Evolutionary conservation across 2,888 invertebrate genomes (phyloP).

Genomic region (Pomacea canaliculata): DNA sequence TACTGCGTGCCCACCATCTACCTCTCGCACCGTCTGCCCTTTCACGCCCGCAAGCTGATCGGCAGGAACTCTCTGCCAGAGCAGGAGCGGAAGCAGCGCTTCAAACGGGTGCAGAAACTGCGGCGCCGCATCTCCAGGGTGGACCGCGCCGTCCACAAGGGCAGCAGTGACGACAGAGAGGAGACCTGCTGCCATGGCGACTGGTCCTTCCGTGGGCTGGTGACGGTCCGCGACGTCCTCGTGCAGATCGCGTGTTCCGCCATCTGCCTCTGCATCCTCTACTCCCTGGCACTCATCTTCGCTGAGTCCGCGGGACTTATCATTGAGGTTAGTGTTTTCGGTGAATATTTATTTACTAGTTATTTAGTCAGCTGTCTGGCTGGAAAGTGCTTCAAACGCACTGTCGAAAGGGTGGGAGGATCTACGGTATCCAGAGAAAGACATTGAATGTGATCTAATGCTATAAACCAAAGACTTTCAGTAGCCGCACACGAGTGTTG

Average conservation of each 20-base stretch:
- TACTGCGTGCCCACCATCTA: conserved; percentile 65
- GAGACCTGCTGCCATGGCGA: conserved; percentile 42
- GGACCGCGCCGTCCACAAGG: conserved; percentile 46
- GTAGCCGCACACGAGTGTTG: neutral
- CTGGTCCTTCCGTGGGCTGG: conserved; percentile 23
- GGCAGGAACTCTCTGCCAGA: conserved; percentile 37
- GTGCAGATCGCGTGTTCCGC: conserved; percentile 45
- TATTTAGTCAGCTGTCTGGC: neutral
- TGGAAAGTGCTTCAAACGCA: neutral
- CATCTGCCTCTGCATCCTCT: conserved; percentile 53
- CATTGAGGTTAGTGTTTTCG: conserved; percentile 50
- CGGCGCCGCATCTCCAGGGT: conserved; percentile 42
- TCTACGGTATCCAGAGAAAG: too few species aligned
- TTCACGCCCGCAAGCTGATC: conserved; percentile 53
- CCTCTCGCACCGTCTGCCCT: conserved; percentile 59
- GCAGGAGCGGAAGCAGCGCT: conserved; percentile 40
- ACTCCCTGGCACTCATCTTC: conserved; percentile 56
- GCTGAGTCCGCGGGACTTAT: conserved; percentile 62
- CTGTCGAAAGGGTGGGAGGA: neutral
- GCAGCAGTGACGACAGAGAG: conserved; percentile 24
- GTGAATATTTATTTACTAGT: neutral
- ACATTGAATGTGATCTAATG: too few species aligned
- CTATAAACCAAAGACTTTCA: too few species aligned
- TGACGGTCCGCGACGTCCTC: conserved; percentile 25
- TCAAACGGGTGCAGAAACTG: conserved; percentile 38